Conservation (phyloP, 2,113 vertebrate species). For the Chauna torquata region DNA sequence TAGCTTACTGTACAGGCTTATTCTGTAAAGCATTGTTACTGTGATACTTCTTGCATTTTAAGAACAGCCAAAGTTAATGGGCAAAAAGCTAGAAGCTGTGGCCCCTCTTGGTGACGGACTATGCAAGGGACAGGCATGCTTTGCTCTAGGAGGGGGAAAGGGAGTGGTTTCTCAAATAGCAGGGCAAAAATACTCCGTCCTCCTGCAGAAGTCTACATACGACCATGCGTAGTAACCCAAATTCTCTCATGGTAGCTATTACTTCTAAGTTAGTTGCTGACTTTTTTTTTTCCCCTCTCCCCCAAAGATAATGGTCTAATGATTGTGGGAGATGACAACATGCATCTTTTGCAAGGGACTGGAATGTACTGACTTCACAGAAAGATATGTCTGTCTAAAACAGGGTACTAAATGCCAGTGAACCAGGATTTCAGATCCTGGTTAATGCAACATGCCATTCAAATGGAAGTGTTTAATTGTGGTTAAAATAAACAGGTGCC, state of each 20-base stretch:
- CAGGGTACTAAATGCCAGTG: background rate
- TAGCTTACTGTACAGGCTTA: background rate
- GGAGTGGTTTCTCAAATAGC: background rate
- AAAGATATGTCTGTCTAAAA: background rate
- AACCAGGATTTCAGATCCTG: background rate
- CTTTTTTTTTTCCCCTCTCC: background rate
- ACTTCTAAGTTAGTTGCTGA: background rate
- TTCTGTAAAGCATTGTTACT: background rate
- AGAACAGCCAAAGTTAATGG: background rate
- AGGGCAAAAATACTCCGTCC: background rate
- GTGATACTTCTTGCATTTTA: background rate
- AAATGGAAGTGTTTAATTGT: background rate
- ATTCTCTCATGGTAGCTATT: background rate
- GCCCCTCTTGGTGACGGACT: background rate
- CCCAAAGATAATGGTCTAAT: background rate
- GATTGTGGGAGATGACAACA: background rate
- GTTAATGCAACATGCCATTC: background rate
- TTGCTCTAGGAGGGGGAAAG: background rate
- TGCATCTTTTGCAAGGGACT: background rate
- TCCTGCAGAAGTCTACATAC: background rate
- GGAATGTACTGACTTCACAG: background rate
- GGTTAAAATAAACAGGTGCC: constrained; percentile 49
- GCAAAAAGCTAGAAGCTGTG: background rate
- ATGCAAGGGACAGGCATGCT: background rate
- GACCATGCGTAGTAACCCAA: background rate